These are phyloP conservation scores for Yoshiicerus persimilis DNA, from an alignment of 1,140 invertebrate species.

Conservation along the genomic window DNA sequence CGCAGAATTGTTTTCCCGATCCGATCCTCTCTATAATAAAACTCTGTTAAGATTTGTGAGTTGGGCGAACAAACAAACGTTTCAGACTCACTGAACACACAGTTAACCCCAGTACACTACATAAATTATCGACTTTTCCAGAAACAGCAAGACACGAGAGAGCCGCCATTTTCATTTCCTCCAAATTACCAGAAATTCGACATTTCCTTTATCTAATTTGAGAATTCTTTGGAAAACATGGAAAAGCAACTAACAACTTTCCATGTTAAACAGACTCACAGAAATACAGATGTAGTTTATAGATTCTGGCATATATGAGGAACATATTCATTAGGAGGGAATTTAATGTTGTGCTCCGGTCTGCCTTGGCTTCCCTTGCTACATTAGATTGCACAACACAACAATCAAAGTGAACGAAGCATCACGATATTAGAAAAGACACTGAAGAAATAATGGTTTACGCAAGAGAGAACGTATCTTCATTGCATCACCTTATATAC, in stretches of 20 bases:
- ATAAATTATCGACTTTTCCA: slow-evolving; percentile 7
- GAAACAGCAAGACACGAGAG: not conserved
- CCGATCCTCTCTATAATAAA: not conserved
- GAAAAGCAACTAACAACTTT: not conserved
- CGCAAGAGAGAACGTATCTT: not conserved
- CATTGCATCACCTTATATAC: not conserved
- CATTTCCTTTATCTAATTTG: slow-evolving; percentile 17
- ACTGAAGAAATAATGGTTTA: not conserved
- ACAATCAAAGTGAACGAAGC: not conserved
- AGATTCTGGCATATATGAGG: not conserved
- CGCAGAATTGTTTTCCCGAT: not conserved
- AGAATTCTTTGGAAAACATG: not conserved
- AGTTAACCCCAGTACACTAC: not conserved
- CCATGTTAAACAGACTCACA: too few relatives aligned
- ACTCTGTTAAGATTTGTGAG: slow-evolving; percentile 12
- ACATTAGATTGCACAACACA: not conserved
- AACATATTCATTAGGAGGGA: not conserved
- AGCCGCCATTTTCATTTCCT: not conserved
- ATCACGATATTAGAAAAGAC: not conserved
- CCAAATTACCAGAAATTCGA: slow-evolving; percentile 13
- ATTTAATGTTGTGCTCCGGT: not conserved
- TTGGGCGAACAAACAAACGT: not conserved
- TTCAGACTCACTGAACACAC: not conserved
- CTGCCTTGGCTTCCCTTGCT: too few relatives aligned
- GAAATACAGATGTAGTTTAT: too few relatives aligned